Percentiles rank a stretch among this genome's conserved stretches.
Evolutionary conservation across 2,888 invertebrate genomes (phyloP).

Genomic region (Liopterus haemorrhoidalis): DNA sequence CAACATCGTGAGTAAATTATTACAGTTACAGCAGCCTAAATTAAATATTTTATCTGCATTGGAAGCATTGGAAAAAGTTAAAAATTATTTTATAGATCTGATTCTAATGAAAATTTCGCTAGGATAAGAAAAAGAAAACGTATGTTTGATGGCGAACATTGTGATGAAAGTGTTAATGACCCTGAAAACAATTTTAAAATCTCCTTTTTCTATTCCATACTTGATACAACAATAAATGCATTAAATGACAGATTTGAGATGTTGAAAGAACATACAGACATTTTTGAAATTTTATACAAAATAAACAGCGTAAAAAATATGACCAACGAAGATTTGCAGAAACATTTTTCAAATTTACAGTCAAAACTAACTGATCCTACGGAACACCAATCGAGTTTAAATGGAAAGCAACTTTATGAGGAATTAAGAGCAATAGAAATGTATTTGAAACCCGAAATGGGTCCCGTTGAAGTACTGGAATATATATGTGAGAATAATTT

Average conservation of each 20-base stretch:
- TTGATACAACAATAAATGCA: conserved; percentile 4
- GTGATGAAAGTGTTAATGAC: conserved; percentile 5
- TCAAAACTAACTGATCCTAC: conserved; percentile 1
- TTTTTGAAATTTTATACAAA: conserved; percentile 5
- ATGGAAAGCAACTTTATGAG: neutral
- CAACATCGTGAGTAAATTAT: conserved; percentile 4
- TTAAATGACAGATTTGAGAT: conserved; percentile 7
- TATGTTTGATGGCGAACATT: conserved; percentile 7
- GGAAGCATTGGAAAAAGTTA: neutral
- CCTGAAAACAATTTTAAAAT: conserved; percentile 9
- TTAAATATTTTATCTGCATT: conserved; percentile 3
- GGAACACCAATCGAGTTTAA: conserved; percentile 2
- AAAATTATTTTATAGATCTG: neutral
- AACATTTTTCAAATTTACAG: neutral
- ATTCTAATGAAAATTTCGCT: neutral
- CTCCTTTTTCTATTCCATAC: neutral
- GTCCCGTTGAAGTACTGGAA: neutral
- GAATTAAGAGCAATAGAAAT: conserved; percentile 2
- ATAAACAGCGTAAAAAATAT: conserved; percentile 1
- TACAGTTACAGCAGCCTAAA: conserved; percentile 5
- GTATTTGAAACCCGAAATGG: conserved; percentile 6
- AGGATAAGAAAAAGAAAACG: conserved; percentile 4
- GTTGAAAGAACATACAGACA: conserved; percentile 1
- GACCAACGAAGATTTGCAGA: neutral
- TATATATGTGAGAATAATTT: too few relatives aligned